Evolutionary conservation across 2,888 invertebrate species (phyloP), one percentile per base, ranked within the genome.

Genomic region (Chalcosyrphus nemorum): DNA sequence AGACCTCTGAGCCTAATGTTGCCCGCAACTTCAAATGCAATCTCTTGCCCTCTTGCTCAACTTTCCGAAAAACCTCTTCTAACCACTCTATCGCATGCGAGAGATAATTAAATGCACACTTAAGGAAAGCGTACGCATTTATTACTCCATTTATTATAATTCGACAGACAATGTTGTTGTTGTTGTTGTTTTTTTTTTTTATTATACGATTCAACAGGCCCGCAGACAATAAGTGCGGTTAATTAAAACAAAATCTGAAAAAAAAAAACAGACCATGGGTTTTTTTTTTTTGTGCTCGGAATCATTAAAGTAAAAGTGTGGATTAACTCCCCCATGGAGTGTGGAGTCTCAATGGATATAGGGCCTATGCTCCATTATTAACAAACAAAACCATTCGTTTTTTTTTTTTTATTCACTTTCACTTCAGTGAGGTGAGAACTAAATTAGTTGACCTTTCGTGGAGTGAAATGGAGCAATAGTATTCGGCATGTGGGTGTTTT

Each of bases 351-450:
- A 17, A 4, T 57, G 35, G 11, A 13, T 3, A n/a, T 2, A 11
- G 15, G 21, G 57, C 5, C 24, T 24, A 2, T 35, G 21, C 57
- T 17, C 11, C 21, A 38, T 66, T 24, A 52, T 52, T 38, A 38
- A 24, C 38, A 21, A 66, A 66, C 65, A 66, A 41, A 38, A 15
- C 24, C n/a, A n/a, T n/a, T n/a, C n/a, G n/a, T n/a, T n/a, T n/a
- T n/a, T n/a, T n/a, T n/a, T 15, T 17, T 52, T 52, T 32, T 38
- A 52, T 66, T 35, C 50, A 66, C 65, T 66, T 66, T 66, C 65
- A 66, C 65, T 38, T 1, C 15, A 13, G n/a, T 4, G 32, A 50
- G 65, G 17, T 24, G 52, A 27, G 52, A 50, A 38, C 50, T 17
- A 24, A 38, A 41, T 21, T 17, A 15, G 24, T 50, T 65, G 35